A percentile compares a stretch with the other conserved stretches of the same genome.
These are phyloP conservation scores for Hypercompe scribonia DNA, from an alignment of 2,888 invertebrate genomes.

Conservation along the genomic window DNA sequence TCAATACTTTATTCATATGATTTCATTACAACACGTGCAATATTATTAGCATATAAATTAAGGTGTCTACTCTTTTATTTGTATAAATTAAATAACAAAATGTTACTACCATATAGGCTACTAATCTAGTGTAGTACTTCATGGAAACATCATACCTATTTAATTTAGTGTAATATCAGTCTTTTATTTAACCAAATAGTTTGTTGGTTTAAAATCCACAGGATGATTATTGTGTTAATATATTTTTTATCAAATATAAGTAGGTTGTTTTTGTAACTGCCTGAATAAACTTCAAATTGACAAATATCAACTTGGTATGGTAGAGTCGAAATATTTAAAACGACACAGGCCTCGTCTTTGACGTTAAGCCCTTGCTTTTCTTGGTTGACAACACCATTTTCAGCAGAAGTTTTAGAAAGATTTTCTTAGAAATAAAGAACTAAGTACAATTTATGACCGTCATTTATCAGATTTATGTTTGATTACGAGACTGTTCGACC, in stretches of 20 bases:
- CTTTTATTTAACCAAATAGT: too few species aligned
- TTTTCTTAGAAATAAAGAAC: not conserved
- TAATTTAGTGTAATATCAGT: too few species aligned
- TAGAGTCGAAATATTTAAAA: not conserved
- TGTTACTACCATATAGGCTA: too few species aligned
- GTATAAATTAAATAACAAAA: too few species aligned
- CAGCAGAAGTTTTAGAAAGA: not conserved
- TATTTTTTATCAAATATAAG: not conserved
- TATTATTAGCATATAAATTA: not conserved
- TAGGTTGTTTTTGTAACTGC: too few species aligned
- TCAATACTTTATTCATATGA: not conserved
- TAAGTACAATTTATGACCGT: not conserved
- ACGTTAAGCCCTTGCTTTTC: not conserved
- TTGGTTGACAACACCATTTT: not conserved
- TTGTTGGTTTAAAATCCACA: too few species aligned
- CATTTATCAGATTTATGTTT: not conserved
- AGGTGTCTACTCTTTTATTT: not conserved
- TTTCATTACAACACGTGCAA: not conserved
- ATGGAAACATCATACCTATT: too few species aligned
- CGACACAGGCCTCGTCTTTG: not conserved
- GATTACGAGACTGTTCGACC: not conserved
- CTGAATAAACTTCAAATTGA: not conserved
- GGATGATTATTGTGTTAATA: not conserved
- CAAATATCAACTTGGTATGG: not conserved
- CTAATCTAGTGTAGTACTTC: too few species aligned